phyloP scores from a whole-genome alignment of 2,797 vertebrate species.

The Rallus crepitans region DNA sequence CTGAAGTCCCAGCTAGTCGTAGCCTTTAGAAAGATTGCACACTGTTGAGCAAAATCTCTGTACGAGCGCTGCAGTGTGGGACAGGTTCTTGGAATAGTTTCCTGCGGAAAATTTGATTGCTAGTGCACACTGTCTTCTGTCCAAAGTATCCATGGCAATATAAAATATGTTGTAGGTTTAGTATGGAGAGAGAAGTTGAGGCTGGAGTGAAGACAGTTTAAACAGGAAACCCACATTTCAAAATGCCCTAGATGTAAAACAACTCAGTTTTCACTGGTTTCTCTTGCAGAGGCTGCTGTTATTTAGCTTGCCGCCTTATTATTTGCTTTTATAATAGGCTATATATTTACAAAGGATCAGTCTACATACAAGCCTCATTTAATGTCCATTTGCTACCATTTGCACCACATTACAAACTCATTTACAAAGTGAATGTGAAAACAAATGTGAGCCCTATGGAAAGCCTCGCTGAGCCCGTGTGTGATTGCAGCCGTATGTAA shows the following conservation, averaged over 20 bases:
- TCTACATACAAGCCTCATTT: constrained; percentile 53
- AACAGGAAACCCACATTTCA: constrained; percentile 63
- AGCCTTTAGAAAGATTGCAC: constrained; percentile 11
- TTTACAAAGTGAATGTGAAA: constrained; percentile 63
- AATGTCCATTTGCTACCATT: constrained; percentile 68
- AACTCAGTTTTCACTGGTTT: constrained; percentile 11
- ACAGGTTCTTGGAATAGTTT: constrained; percentile 70
- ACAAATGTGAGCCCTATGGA: constrained; percentile 56
- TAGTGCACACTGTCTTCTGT: constrained; percentile 44
- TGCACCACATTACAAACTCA: constrained; percentile 68
- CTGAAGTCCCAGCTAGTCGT: background rate
- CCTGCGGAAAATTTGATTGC: constrained; percentile 60
- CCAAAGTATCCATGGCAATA: constrained; percentile 72
- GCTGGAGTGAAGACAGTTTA: constrained; percentile 52
- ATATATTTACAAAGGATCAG: constrained; percentile 57
- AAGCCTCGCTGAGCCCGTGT: constrained; percentile 34
- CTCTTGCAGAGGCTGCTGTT: background rate
- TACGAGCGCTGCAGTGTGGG: constrained; percentile 40
- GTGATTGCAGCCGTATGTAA: constrained; percentile 47
- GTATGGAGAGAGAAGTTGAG: constrained; percentile 56
- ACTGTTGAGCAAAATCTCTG: constrained; percentile 27
- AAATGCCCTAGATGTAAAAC: constrained; percentile 34
- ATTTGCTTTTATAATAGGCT: constrained; percentile 63
- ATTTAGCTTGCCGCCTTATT: constrained; percentile 18
- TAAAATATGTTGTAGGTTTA: constrained; percentile 60